A percentile compares a stretch with the other conserved stretches of the same genome.
These are phyloP conservation scores for Lophotis ruficrista DNA, from an alignment of 2,113 vertebrate genomes.

Conservation along the genomic window DNA sequence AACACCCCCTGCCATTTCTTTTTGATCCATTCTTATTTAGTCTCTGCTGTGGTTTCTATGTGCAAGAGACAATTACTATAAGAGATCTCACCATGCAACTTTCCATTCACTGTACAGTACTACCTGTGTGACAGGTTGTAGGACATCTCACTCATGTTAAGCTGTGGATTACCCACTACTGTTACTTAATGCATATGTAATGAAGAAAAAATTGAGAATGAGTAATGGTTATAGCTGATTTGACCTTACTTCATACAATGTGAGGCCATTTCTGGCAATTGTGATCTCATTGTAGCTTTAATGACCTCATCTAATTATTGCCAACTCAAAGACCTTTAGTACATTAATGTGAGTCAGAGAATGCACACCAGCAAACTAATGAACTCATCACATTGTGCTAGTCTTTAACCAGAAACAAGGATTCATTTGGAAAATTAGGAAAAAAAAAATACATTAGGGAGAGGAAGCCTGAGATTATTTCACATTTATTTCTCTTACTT, in stretches of 20 bases:
- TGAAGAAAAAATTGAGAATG: slow-evolving; percentile 43
- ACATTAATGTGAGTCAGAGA: slow-evolving; percentile 67
- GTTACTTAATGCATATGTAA: slow-evolving; percentile 65
- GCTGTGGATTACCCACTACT: background rate
- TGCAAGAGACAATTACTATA: background rate
- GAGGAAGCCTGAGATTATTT: slow-evolving; percentile 64
- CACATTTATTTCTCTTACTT: slow-evolving; percentile 61
- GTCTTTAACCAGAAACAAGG: slow-evolving; percentile 70
- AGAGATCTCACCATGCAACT: background rate
- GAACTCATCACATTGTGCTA: slow-evolving; percentile 64
- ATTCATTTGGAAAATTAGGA: slow-evolving; percentile 74
- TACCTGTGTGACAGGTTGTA: background rate
- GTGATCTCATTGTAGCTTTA: slow-evolving; percentile 77
- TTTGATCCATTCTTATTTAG: background rate
- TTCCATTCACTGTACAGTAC: background rate
- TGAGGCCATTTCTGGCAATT: slow-evolving; percentile 66
- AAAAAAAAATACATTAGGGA: slow-evolving; percentile 54
- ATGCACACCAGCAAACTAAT: slow-evolving; percentile 67
- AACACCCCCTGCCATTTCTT: background rate
- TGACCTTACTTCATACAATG: slow-evolving; percentile 70
- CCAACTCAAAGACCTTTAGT: slow-evolving; percentile 70
- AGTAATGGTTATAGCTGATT: slow-evolving; percentile 72
- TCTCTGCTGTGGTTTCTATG: background rate
- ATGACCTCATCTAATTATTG: slow-evolving; percentile 79
- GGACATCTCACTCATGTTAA: background rate